Evolutionary conservation across 2,797 vertebrate species (phyloP).

Genomic region (Amblyopsis hoosieri): DNA sequence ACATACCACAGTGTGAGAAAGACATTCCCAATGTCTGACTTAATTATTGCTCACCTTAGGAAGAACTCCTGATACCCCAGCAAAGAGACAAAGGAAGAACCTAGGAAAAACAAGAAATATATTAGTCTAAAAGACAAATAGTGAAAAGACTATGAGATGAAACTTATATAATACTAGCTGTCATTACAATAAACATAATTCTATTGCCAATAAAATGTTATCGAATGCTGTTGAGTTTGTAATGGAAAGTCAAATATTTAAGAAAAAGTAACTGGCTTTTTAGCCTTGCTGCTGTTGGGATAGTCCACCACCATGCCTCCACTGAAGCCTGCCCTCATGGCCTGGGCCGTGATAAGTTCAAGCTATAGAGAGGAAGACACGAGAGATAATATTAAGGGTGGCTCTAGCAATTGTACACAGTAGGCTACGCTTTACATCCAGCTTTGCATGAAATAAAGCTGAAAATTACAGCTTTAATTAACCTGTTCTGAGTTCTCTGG

Average conservation of each 20-base stretch:
- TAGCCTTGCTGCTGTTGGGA: slow-evolving; percentile 95
- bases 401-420: background rate
- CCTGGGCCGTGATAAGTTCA: slow-evolving; percentile 92
- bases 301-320: slow-evolving; percentile 97
- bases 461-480: background rate
- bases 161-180: too few species aligned
- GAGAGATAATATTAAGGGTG: background rate
- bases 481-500: slow-evolving; percentile 97
- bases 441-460: background rate
- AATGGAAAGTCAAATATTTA: slow-evolving; percentile 18
- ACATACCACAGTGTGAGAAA: background rate
- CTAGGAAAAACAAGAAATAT: slow-evolving; percentile 63
- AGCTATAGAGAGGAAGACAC: slow-evolving; percentile 73
- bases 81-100: slow-evolving; percentile 95
- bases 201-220: slow-evolving; percentile 36
- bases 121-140: background rate
- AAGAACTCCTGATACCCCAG: slow-evolving; percentile 80
- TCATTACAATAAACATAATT: slow-evolving; percentile 24
- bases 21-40: background rate
- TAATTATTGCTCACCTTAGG: slow-evolving; percentile 82
- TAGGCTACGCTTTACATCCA: background rate
- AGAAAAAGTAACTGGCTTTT: slow-evolving; percentile 84
- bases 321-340: slow-evolving; percentile 92
- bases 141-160: background rate
- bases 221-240: slow-evolving; percentile 1